These are phyloP conservation scores for Salminus brasiliensis DNA, from an alignment of 2,113 vertebrate species.

Conservation along the genomic window DNA sequence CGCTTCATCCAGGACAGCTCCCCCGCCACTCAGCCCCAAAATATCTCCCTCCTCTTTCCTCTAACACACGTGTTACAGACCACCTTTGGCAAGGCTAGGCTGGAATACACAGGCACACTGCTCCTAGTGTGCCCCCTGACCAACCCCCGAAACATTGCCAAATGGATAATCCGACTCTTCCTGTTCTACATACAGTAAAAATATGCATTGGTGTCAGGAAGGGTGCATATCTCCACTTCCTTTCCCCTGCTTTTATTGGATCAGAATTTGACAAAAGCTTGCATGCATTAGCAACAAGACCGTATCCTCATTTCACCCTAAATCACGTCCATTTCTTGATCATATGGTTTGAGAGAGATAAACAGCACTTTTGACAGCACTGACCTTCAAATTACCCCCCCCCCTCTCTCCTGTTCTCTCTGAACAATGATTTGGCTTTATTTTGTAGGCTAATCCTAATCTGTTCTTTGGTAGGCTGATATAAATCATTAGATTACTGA, in stretches of 20 bases:
- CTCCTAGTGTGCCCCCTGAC: not conserved
- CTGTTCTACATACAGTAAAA: not conserved
- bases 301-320: not conserved
- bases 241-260: not conserved
- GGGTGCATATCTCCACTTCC: not conserved
- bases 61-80: slow-evolving; percentile 34
- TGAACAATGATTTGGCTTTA: not conserved
- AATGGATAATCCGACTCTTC: not conserved
- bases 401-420: not conserved
- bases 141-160: not conserved
- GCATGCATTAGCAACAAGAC: not conserved
- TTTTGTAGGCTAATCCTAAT: not conserved
- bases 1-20: slow-evolving; percentile 56
- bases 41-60: slow-evolving; percentile 36
- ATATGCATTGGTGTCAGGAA: not conserved
- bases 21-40: slow-evolving; percentile 45
- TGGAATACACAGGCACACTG: not conserved
- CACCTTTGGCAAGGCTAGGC: not conserved
- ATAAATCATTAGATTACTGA: slow-evolving; percentile 41
- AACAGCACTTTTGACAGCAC: not conserved
- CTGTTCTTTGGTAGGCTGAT: not conserved
- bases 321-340: not conserved
- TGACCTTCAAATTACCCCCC: slow-evolving; percentile 2
- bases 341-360: not conserved
- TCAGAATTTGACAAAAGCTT: not conserved